phyloP scores from a whole-genome alignment of 2,113 vertebrate genomes.

The Talpa occidentalis region DNA sequence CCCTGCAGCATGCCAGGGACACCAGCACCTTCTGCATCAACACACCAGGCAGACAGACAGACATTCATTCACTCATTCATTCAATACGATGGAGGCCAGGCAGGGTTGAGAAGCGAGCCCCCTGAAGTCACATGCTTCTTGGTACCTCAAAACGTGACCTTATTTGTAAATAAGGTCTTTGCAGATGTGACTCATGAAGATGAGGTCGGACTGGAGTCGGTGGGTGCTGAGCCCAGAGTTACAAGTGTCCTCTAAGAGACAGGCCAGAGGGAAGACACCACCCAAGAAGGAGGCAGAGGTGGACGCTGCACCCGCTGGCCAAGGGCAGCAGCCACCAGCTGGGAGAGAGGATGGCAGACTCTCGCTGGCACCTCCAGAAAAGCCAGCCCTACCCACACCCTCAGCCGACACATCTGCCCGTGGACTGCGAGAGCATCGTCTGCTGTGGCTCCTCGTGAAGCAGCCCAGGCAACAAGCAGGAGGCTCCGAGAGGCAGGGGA shows the following conservation, averaged over 20 bases:
- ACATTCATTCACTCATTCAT: background rate
- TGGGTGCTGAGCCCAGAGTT: background rate
- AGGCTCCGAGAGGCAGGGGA: background rate
- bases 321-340: background rate
- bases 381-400: background rate
- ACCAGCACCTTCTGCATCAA: background rate
- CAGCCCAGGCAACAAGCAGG: background rate
- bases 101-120: too few species aligned
- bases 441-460: background rate
- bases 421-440: background rate
- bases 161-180: background rate
- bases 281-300: background rate
- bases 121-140: background rate
- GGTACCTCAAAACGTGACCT: background rate
- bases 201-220: background rate
- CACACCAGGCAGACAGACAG: background rate
- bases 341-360: too few species aligned
- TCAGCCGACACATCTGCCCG: background rate
- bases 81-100: background rate
- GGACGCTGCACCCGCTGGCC: fast-evolving
- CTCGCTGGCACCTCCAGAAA: background rate
- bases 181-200: background rate
- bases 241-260: background rate
- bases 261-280: background rate
- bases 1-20: background rate